phyloP scores from a whole-genome alignment of 2,888 invertebrate species.

The Tipula unca region DNA sequence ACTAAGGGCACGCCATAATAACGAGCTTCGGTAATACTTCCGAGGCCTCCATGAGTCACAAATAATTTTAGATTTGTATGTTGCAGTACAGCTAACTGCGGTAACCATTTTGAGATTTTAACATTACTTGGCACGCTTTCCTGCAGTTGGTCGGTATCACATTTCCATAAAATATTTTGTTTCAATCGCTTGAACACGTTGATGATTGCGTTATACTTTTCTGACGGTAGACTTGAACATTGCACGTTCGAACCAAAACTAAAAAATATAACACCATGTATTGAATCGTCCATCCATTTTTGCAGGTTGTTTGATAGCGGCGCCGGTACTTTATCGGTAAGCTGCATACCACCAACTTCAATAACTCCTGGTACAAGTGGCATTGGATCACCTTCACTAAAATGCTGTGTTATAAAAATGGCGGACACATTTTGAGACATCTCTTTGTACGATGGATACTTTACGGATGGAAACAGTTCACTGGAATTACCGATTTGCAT shows the following conservation, averaged over 20 bases:
- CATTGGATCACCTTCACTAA: conserved; percentile 34
- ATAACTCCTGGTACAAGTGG: conserved; percentile 40
- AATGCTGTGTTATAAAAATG: conserved; percentile 38
- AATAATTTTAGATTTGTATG: not conserved
- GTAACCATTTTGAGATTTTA: not conserved
- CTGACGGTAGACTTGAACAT: too few species aligned
- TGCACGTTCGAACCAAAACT: too few species aligned
- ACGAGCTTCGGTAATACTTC: too few species aligned
- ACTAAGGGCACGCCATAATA: not conserved
- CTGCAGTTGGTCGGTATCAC: not conserved
- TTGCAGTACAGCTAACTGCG: not conserved
- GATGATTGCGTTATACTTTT: too few species aligned
- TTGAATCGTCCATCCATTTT: too few species aligned
- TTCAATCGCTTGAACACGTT: too few species aligned
- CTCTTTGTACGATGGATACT: conserved; percentile 28
- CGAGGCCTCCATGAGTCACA: not conserved
- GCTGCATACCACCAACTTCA: conserved; percentile 40
- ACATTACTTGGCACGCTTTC: not conserved
- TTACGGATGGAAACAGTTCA: too few species aligned
- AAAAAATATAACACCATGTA: too few species aligned
- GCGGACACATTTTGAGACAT: conserved; percentile 33
- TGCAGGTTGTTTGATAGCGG: too few species aligned
- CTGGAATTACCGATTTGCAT: too few species aligned
- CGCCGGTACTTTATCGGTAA: conserved; percentile 26
- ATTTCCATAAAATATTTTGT: not conserved